Base-by-base conservation (phyloP, 2,888 invertebrate species). In the Zele albiditarsus region DNA sequence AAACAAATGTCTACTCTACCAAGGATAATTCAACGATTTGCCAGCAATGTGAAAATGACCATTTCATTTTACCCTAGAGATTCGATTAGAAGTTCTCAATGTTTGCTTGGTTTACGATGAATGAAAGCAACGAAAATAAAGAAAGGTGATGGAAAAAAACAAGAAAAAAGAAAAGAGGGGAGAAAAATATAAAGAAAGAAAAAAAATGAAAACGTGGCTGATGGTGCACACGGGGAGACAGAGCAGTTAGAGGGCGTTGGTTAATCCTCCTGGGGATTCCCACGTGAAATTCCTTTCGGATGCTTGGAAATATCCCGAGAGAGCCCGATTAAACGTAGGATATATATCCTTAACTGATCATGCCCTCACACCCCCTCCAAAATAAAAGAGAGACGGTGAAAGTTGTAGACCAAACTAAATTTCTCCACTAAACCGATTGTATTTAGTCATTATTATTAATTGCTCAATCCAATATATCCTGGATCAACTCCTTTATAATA, bases 271-370 rank as follows among this genome's bases (percentile, higher is more conserved):
- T 62, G 62, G 31, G 62, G 20, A 53, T 53, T 53, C 53, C 53
- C 53, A 63, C 38, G 63, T 63, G 63, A 23, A 63, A 53, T 53
- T 53, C 20, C 53, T 60, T 60, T 63, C 38, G 63, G n/a, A 6
- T 63, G n/a, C 10, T 63, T 33, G 63, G 20, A 38, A 63, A 31
- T 63, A 63, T 33, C 63, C 63, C 33, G 33, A 38, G 33, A 63
- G 63, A 20, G 20, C 12, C 4, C 33, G 63, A 63, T 63, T 63
- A 63, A 63, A 63, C 38, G 20, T 20, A 38, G 33, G 66, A 72
- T 72, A 72, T 72, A 72, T 71, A 71, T 49, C 66, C 42, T 62
- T 62, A 53, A 67, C 73, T 73, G 67, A 73, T 73, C 46, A n/a
- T 38, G 53, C 65, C 33, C 65, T 67, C 58, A 23, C n/a, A n/a